phyloP scores from a whole-genome alignment of 2,113 vertebrate genomes.

The Phrynosoma platyrhinos region DNA sequence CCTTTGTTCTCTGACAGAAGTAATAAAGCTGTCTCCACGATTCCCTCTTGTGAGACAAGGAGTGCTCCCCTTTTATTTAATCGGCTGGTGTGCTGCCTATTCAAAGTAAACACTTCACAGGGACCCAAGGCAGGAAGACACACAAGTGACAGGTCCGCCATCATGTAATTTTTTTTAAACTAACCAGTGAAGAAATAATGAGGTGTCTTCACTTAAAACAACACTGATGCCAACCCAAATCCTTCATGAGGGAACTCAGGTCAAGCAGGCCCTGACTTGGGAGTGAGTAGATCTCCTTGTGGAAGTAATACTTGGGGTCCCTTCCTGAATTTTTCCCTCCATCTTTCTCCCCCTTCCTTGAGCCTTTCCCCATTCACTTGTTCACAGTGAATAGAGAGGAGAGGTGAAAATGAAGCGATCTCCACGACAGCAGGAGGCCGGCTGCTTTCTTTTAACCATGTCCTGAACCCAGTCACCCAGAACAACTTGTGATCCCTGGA shows the following conservation, averaged over 20 bases:
- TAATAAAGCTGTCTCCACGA: slow-evolving; percentile 82
- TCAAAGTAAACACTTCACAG: slow-evolving; percentile 83
- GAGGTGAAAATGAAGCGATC: slow-evolving; percentile 94
- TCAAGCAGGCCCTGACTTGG: slow-evolving; percentile 75
- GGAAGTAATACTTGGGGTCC: slow-evolving; percentile 67
- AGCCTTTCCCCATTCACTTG: slow-evolving; percentile 70
- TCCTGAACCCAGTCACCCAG: slow-evolving; percentile 94
- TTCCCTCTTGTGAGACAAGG: slow-evolving; percentile 80
- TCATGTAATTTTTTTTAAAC: slow-evolving; percentile 57
- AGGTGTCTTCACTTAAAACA: slow-evolving; percentile 59
- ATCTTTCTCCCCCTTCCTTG: slow-evolving; percentile 32
- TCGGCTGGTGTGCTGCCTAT: slow-evolving; percentile 77
- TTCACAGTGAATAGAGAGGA: slow-evolving; percentile 84
- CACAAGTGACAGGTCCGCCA: slow-evolving; percentile 56
- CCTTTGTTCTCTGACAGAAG: slow-evolving; percentile 85
- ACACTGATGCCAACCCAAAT: not conserved
- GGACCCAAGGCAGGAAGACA: slow-evolving; percentile 72
- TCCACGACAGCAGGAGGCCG: slow-evolving; percentile 92
- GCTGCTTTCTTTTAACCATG: slow-evolving; percentile 89
- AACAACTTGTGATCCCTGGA: slow-evolving; percentile 96
- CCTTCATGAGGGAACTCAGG: slow-evolving; percentile 52
- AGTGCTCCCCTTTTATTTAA: slow-evolving; percentile 80
- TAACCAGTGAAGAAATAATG: slow-evolving; percentile 63
- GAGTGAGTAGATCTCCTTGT: slow-evolving; percentile 60
- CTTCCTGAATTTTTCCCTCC: slow-evolving; percentile 15